Base-by-base conservation (phyloP, 2,797 vertebrate species). In the Myoxocephalus aenaeus region DNA sequence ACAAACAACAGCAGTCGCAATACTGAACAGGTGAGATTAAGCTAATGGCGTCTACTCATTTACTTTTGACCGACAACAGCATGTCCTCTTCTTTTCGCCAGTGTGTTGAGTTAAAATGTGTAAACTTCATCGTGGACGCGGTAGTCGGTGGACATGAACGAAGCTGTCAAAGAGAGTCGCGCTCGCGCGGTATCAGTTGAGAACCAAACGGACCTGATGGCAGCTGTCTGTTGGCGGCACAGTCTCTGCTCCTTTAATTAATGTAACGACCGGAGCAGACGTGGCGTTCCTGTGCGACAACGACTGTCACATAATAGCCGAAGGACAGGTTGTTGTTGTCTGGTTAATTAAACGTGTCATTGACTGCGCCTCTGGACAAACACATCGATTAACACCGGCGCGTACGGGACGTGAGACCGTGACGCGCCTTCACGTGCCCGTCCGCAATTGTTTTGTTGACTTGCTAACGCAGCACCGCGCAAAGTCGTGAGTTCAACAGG, bases 21-120 rank as follows among this genome's bases (percentile, higher is more conserved):
- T 36, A 80, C 65, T 15, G 83, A 82, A 76, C 91, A 95, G 95
- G 95, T 96, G 92, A 94, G 94, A 2, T 2, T 12, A 25, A 70
- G 77, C 79, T 69, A 68, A 1, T 0, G 58, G 48, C 40, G 42
- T 46, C 22, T 3, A 1, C 20, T 48, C 3, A 0, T 74, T 56
- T 7, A 3, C 72, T 7, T 32, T 3, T 5, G 10, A 5, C 32
- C 0, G 40, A 18, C 1, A 7, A 0, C 27, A 1, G 13, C n/a
- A 0, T 27, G 34, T 25, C 2, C 20, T 15, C 11, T 2, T 15
- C 18, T 51, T 50, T 8, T 69, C 0, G 4, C 1, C n/a, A 14
- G 1, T 40, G 44, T 14, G 2, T 40, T 8, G 38, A 11, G 20
- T 36, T 44, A n/a, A 66, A 61, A 65, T 17, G 48, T 40, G 22